Evolutionary conservation across 2,888 invertebrate genomes (phyloP).

Genomic region (Melieria omissa): DNA sequence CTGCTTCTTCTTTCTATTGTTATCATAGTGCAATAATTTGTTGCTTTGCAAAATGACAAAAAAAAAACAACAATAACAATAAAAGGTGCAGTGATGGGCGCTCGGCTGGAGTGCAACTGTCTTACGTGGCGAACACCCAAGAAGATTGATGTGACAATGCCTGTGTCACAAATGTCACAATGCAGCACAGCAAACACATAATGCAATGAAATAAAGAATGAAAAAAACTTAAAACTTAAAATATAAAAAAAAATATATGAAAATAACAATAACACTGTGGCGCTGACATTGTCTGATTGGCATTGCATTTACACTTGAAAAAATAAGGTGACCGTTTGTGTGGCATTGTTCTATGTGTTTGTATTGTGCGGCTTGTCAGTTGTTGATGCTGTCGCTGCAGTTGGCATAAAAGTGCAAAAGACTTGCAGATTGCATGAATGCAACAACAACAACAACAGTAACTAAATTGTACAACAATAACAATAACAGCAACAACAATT

Average conservation of each 20-base stretch:
- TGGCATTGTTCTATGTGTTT: slow-evolving; percentile 10
- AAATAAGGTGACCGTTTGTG: no score
- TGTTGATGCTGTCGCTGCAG: slow-evolving; percentile 3
- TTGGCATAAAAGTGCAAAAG: slow-evolving; percentile 27
- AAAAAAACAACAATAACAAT: not conserved
- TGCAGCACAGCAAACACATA: slow-evolving; percentile 15
- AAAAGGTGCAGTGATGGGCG: no score
- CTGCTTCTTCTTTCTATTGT: not conserved
- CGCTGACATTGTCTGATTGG: no score
- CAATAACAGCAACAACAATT: slow-evolving; percentile 18
- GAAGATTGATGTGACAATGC: slow-evolving; percentile 44
- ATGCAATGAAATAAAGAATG: not conserved
- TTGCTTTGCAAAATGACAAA: not conserved
- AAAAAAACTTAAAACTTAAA: slow-evolving; percentile 7
- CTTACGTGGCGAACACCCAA: slow-evolving; percentile 38
- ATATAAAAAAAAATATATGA: slow-evolving; percentile 25
- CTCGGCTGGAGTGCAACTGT: no score
- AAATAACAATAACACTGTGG: slow-evolving; percentile 46
- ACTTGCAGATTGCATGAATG: not conserved
- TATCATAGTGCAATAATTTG: slow-evolving; percentile 3
- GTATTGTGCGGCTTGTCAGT: not conserved
- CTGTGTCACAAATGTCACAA: slow-evolving; percentile 1
- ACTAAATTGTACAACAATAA: slow-evolving; percentile 11
- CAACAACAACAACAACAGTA: slow-evolving; percentile 2
- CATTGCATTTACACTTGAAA: no score